phyloP scores from a whole-genome alignment of 2,113 vertebrate species.

The Otus sunia region DNA sequence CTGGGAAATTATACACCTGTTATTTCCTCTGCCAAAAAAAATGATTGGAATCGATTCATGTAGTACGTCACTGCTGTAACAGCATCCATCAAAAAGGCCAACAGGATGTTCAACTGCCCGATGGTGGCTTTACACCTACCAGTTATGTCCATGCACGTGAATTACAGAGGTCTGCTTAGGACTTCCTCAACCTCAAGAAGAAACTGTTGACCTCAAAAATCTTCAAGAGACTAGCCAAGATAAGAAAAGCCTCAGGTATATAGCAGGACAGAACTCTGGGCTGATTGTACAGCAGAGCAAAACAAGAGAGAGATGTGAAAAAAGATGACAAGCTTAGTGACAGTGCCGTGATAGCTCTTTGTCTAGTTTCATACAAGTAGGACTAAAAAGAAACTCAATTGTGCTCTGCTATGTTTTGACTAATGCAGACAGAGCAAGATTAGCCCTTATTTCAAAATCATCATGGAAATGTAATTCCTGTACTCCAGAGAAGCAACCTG shows the following conservation, averaged over 20 bases:
- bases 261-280: neutral
- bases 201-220: neutral
- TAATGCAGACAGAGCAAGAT: neutral
- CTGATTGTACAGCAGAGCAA: neutral
- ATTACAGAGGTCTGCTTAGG: neutral
- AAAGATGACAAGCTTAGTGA: neutral
- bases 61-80: neutral
- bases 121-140: neutral
- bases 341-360: neutral
- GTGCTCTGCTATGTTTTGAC: slow-evolving; percentile 31
- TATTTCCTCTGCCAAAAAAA: slow-evolving; percentile 26
- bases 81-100: neutral
- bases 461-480: neutral
- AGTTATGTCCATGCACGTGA: neutral
- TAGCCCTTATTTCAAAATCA: slow-evolving; percentile 8
- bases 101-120: neutral
- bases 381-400: slow-evolving; percentile 7
- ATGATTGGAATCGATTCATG: neutral
- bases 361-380: neutral
- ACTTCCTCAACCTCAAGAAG: neutral
- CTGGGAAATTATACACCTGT: slow-evolving; percentile 50
- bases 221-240: neutral
- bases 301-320: neutral
- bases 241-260: neutral
- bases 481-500: neutral